Percentiles rank a stretch among this genome's conserved stretches.
Conservation (phyloP, 2,113 vertebrate species). For the Pipra filicauda region DNA sequence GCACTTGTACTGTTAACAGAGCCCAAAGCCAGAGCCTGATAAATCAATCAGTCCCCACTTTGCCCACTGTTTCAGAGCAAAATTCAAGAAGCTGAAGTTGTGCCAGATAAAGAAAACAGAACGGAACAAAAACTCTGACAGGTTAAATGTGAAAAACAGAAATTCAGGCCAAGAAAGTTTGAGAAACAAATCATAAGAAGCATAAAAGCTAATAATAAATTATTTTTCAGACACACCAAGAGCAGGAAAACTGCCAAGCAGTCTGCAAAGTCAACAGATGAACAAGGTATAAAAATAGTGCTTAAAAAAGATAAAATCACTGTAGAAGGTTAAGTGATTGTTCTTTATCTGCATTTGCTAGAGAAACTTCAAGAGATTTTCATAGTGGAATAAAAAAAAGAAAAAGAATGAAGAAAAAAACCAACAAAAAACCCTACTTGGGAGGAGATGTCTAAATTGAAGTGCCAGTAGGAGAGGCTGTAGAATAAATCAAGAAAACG, state of each 20-base stretch:
- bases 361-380: neutral
- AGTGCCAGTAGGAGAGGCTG: neutral
- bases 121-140: neutral
- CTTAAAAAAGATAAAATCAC: slow-evolving; percentile 36
- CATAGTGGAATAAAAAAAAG: neutral
- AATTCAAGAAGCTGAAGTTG: neutral
- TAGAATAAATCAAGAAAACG: neutral
- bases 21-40: neutral
- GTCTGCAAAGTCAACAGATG: slow-evolving; percentile 24
- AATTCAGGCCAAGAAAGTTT: slow-evolving; percentile 3
- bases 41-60: slow-evolving; percentile 4
- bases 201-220: slow-evolving; percentile 39
- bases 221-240: slow-evolving; percentile 35
- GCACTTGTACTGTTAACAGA: neutral
- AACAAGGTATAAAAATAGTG: slow-evolving; percentile 42
- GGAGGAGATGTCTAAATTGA: neutral
- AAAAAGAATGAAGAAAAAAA: neutral
- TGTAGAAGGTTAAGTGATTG: neutral
- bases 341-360: neutral
- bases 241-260: slow-evolving; percentile 28
- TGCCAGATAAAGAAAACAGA: neutral
- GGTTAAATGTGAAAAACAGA: slow-evolving; percentile 49
- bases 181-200: slow-evolving; percentile 20
- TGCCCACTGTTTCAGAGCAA: neutral
- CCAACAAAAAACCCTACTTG: neutral